phyloP scores from a whole-genome alignment of 2,797 vertebrate genomes.

The Heterohyrax brucei region DNA sequence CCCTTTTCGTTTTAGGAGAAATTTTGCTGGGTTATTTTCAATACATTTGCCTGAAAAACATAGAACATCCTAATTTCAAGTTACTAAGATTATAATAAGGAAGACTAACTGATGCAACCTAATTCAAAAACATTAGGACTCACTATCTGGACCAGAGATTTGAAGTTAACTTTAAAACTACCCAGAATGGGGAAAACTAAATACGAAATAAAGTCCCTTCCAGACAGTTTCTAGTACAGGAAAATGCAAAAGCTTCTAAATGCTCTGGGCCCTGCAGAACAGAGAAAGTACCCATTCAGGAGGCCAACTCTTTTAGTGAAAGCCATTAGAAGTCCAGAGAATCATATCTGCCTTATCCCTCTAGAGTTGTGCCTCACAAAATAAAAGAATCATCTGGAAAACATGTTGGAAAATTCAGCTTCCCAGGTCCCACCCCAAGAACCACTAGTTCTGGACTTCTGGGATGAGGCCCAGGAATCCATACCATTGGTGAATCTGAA shows the following conservation, averaged over 20 bases:
- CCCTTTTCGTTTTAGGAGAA: neutral
- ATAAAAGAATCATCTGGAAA: fast-evolving
- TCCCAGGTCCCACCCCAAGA: neutral
- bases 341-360: neutral
- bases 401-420: neutral
- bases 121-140: conserved; percentile 76
- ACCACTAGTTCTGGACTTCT: neutral
- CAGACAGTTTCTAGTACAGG: neutral
- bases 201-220: conserved; percentile 52
- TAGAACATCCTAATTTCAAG: conserved; percentile 78
- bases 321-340: neutral
- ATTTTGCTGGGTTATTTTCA: conserved; percentile 14
- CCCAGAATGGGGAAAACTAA: conserved; percentile 50
- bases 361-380: neutral
- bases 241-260: conserved; percentile 9
- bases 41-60: conserved; percentile 35
- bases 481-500: neutral
- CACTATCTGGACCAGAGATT: conserved; percentile 65
- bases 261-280: neutral
- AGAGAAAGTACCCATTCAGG: neutral
- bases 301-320: neutral
- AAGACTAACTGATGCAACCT: conserved; percentile 80
- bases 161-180: conserved; percentile 69
- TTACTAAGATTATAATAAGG: conserved; percentile 85
- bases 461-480: no score